Evolutionary conservation across 2,797 vertebrate species (phyloP), one percentile per base, ranked within the genome.

Genomic region (Chelmon rostratus): DNA sequence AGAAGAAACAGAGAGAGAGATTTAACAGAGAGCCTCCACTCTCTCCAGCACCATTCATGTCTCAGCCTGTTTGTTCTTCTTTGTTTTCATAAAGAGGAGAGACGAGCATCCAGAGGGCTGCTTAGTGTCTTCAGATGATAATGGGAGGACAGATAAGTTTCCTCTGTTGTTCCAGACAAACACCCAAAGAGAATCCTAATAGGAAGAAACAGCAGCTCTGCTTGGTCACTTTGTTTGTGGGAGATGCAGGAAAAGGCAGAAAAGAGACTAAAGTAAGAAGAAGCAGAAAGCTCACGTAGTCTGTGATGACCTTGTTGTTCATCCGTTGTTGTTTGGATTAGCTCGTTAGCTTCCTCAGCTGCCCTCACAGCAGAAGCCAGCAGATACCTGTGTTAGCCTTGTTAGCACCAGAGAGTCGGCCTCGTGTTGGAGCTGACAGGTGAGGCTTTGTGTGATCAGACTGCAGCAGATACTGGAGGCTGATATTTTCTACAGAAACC

Each of bases 11-110:
- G 18, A 37, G 33, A 42, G 19, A 67, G 2, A 59, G 21, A 61
- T 47, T 44, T 46, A 69, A 59, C 52, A 71, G 19, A 58, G 40
- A 67, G 47, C 18, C n/a, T 73, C 37, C 12, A 2, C 37, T 37
- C 25, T 69, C 46, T 73, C 21, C 64, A 66, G 42, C 58, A 57
- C 13, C 66, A 23, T 79, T 77, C 47, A 42, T n/a, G 35, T 70
- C 59, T 70, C 40, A 52, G 74, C 57, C 47, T 46, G 47, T 86
- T 69, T 80, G 56, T 69, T 66, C 0, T 68, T 57, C 28, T 42
- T 83, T 69, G 50, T 50, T 74, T 66, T 21, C 52, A 62, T 68
- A 54, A 79, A 70, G 37, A 74, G 37, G 35, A 50, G 13, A 44
- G 11, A 9, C 5, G 1, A 52, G 19, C 66, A 42, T 84, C 70